Base-by-base conservation (phyloP, 2,113 vertebrate genomes). In the Otocyon megalotis region DNA sequence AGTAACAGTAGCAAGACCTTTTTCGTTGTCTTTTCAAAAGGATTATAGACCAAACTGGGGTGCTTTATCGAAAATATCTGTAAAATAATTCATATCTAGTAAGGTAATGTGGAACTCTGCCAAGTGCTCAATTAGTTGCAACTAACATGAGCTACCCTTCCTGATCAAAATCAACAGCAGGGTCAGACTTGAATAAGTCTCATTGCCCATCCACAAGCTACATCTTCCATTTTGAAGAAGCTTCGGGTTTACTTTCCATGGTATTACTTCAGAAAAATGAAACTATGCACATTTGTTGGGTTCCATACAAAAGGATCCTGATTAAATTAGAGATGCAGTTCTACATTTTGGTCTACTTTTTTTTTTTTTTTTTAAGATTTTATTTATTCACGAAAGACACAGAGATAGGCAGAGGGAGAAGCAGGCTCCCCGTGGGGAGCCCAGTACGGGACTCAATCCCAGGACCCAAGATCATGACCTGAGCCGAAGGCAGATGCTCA, bases 301-400 rank as follows among this genome's bases (percentile, higher is more conserved):
- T 88, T 97, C 96, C 82, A 90, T 85, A 96, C n/a, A 50, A 83
- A 97, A 86, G 48, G 53, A 37, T 19, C 35, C 76, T 93, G 80
- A 94, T 98, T 97, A 98, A 97, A 76, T 97, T 97, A 93, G 81
- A 86, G 86, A 58, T 96, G 81, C 11, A 86, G 16, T 50, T 76
- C 54, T 60, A 92, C 0, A 13, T 74, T 85, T 95, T 72, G 13
- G 58, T 95, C 56, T 58, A 16, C 56, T 19, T 58, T 65, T 65
- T 32, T 67, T 16, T 67, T 67, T 16, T 32, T 65, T 65, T 65
- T 65, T 30, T 0, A 65, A 30, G 63, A 65, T 65, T 67, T 67
- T 67, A 67, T 67, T 67, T 67, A 67, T 67, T 65, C 32, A 32
- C 16, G 28, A 63, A 5, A 67, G 63, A 32, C 63, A 65, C 14